A percentile compares a stretch with the other conserved stretches of the same genome.
Conservation (phyloP, 2,888 invertebrate species). For the Macrophya alboannulata region DNA sequence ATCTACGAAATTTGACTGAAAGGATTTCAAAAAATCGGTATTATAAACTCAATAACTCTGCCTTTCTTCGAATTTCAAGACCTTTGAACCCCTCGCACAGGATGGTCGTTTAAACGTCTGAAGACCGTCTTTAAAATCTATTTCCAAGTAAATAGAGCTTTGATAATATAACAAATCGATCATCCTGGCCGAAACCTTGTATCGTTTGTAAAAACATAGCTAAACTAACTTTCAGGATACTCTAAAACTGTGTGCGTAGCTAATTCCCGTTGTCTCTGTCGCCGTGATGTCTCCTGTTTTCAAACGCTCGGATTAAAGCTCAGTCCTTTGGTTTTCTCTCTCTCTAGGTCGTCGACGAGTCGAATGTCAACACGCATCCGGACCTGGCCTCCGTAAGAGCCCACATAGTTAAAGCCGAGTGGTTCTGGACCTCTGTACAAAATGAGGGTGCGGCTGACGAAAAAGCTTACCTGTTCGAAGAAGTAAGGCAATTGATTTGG, state of each 20-base stretch:
- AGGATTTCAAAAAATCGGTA: not conserved
- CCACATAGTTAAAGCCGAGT: constrained; percentile 94
- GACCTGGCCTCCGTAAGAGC: constrained; percentile 87
- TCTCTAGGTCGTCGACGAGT: constrained; percentile 92
- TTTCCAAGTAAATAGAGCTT: not conserved
- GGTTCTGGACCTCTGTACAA: constrained; percentile 99
- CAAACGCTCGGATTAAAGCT: not conserved
- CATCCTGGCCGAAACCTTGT: not conserved
- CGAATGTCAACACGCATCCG: constrained; percentile 86
- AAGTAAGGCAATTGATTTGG: constrained; percentile 83
- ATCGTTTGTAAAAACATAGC: not conserved
- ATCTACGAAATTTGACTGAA: not conserved
- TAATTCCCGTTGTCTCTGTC: not conserved
- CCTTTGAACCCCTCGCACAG: not conserved
- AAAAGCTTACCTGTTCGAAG: constrained; percentile 93
- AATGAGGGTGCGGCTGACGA: constrained; percentile 97
- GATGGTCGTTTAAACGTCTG: too few relatives aligned
- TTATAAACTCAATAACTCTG: not conserved
- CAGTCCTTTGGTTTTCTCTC: not conserved
- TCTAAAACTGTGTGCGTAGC: not conserved
- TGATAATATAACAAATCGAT: not conserved
- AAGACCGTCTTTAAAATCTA: not conserved
- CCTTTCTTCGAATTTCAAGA: too few relatives aligned
- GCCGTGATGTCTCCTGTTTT: not conserved
- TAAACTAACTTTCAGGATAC: not conserved